Conservation (phyloP, 1,140 invertebrate genomes). For the Drosophila sp. region DNA sequence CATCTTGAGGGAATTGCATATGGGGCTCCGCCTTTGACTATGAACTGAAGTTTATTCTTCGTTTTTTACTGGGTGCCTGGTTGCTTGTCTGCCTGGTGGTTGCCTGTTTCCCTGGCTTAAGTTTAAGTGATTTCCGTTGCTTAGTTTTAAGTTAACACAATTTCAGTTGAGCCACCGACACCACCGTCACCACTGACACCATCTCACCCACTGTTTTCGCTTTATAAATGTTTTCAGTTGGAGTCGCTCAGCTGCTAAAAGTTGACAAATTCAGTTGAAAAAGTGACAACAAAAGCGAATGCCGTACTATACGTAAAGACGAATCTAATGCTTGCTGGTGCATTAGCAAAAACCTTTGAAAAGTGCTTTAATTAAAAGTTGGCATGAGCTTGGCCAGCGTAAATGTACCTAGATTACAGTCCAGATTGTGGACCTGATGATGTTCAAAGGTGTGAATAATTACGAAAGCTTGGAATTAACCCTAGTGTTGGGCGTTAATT, state of each 20-base stretch:
- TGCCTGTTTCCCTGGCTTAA: slow-evolving; percentile 24
- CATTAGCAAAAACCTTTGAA: slow-evolving; percentile 42
- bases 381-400: background rate
- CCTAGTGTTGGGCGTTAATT: slow-evolving; percentile 20
- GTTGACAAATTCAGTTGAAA: slow-evolving; percentile 50
- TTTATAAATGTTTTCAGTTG: slow-evolving; percentile 28
- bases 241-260: slow-evolving; percentile 13
- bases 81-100: slow-evolving; percentile 2
- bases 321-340: slow-evolving; percentile 10
- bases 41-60: slow-evolving; percentile 56
- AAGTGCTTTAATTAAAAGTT: slow-evolving; percentile 43
- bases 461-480: slow-evolving; percentile 26
- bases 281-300: slow-evolving; percentile 31
- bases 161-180: slow-evolving; percentile 10
- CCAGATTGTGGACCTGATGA: slow-evolving; percentile 11
- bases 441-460: slow-evolving; percentile 27
- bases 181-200: background rate
- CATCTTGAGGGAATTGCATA: slow-evolving; percentile 57
- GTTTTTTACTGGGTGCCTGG: slow-evolving; percentile 6
- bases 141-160: slow-evolving; percentile 30
- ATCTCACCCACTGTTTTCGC: slow-evolving; percentile 10
- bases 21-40: slow-evolving; percentile 55
- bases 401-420: slow-evolving; percentile 5
- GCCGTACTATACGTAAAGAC: background rate
- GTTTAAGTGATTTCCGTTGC: slow-evolving; percentile 40